Percentiles rank a stretch among this genome's conserved stretches.
Conservation (phyloP, 2,113 vertebrate species). For the Stomatorhinus ivindoensis region DNA sequence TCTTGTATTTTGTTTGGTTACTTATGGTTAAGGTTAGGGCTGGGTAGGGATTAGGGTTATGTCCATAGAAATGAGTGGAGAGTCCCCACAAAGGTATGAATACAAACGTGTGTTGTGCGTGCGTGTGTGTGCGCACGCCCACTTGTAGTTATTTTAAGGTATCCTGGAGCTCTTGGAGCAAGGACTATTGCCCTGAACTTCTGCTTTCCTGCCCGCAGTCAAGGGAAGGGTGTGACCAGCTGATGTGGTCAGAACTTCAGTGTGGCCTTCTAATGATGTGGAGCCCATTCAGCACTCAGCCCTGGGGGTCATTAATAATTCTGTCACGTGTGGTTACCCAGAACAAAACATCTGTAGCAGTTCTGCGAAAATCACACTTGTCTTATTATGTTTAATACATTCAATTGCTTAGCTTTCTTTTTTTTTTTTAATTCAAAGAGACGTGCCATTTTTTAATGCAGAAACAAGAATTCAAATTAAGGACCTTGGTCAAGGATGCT, state of each 20-base stretch:
- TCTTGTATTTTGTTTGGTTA: too few species aligned
- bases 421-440: background rate
- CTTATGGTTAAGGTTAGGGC: too few species aligned
- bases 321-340: background rate
- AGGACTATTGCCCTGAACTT: background rate
- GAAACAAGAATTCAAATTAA: background rate
- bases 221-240: background rate
- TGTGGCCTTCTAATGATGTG: background rate
- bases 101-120: too few species aligned
- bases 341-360: background rate
- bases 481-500: background rate
- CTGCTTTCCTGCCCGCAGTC: background rate
- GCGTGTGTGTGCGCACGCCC: background rate
- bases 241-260: background rate
- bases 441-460: background rate
- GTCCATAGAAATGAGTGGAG: too few species aligned
- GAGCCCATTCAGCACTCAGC: background rate
- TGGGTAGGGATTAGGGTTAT: too few species aligned
- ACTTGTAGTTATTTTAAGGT: slow-evolving; percentile 12
- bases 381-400: background rate
- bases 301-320: background rate
- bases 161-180: background rate
- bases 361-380: background rate
- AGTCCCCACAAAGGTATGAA: too few species aligned
- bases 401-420: background rate